phyloP scores from a whole-genome alignment of 2,113 vertebrate species.

The Tupaia tana region DNA sequence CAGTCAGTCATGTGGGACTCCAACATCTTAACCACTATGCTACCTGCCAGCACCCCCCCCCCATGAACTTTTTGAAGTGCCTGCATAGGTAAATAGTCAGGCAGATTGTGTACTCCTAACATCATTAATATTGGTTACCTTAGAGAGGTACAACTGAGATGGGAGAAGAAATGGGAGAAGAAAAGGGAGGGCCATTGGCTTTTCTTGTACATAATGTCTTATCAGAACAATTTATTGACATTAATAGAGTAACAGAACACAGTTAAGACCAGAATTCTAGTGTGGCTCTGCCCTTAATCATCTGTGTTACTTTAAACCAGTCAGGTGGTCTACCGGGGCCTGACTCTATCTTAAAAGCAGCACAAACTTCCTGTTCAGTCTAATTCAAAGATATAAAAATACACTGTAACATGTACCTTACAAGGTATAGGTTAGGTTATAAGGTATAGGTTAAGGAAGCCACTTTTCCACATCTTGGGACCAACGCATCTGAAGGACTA shows the following conservation, averaged over 20 bases:
- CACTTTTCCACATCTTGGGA: background rate
- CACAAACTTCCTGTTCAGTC: background rate
- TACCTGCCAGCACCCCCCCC: no score
- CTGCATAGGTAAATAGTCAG: background rate
- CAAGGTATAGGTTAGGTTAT: slow-evolving; percentile 2
- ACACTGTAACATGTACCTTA: background rate
- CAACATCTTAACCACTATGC: no score
- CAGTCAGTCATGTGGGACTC: no score
- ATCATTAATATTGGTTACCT: background rate
- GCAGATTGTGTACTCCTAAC: background rate
- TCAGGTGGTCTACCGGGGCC: background rate
- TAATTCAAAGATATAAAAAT: background rate
- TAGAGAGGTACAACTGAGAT: background rate
- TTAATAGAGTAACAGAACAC: background rate
- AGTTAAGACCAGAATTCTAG: background rate
- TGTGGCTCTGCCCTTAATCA: background rate
- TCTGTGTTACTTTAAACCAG: background rate
- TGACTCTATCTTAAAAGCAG: background rate
- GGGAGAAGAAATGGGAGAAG: background rate
- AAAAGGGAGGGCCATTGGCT: background rate
- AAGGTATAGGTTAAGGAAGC: background rate
- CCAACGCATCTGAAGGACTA: background rate
- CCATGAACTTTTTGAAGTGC: no score
- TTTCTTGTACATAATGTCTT: background rate
- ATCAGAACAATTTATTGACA: background rate